These are phyloP conservation scores for Takifugu rubripes DNA, from an alignment of 2,797 vertebrate genomes.

Conservation along the genomic window DNA sequence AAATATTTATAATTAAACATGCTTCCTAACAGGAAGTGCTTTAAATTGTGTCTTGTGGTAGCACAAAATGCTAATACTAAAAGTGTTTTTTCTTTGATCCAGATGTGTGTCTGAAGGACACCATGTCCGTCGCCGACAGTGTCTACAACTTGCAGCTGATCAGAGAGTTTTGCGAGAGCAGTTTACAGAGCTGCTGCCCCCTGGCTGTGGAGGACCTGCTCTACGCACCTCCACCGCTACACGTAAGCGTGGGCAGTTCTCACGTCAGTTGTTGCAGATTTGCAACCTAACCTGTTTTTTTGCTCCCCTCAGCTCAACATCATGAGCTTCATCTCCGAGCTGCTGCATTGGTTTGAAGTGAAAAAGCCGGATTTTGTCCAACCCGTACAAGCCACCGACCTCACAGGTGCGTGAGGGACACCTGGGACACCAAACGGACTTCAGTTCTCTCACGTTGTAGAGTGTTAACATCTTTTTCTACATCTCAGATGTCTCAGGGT, in stretches of 20 bases:
- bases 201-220: constrained; percentile 86
- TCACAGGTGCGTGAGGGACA: constrained; percentile 63
- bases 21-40: too few relatives aligned
- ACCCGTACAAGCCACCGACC: constrained; percentile 75
- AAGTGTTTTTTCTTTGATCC: constrained; percentile 7
- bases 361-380: constrained; percentile 84
- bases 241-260: constrained; percentile 57
- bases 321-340: constrained; percentile 83
- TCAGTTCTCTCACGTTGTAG: background rate
- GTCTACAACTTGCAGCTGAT: constrained; percentile 89
- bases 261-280: too few relatives aligned
- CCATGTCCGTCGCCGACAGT: constrained; percentile 90
- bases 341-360: constrained; percentile 86
- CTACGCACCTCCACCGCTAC: constrained; percentile 80
- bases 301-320: constrained; percentile 79
- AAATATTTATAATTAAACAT: constrained; percentile 22
- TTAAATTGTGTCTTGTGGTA: too few relatives aligned
- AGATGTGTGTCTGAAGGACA: constrained; percentile 93
- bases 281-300: background rate
- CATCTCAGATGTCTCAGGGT: constrained; percentile 70
- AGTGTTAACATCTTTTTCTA: background rate
- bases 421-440: too few relatives aligned
- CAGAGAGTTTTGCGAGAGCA: constrained; percentile 78
- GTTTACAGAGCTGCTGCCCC: constrained; percentile 81
- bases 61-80: too few relatives aligned